phyloP scores from a whole-genome alignment of 2,113 vertebrate genomes.

The Ictidomys tridecemlineatus region DNA sequence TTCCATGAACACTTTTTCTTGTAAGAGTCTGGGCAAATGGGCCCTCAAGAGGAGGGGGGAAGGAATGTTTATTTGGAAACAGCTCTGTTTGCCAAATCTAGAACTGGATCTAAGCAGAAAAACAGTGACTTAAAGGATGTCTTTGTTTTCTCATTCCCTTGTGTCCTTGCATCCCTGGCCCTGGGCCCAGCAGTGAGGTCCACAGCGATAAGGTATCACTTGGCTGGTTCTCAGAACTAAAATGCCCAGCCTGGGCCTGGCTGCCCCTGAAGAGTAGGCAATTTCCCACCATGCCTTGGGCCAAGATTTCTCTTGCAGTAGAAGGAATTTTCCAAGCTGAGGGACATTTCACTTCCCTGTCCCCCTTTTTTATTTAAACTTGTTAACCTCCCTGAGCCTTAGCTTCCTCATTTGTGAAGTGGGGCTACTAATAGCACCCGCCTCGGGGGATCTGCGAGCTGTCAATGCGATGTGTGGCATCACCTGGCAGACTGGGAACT shows the following conservation, averaged over 20 bases:
- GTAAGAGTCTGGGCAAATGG: constrained; percentile 80
- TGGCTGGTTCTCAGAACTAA: neutral
- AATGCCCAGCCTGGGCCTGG: constrained; percentile 36
- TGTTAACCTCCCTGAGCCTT: constrained; percentile 19
- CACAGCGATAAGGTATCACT: constrained; percentile 21
- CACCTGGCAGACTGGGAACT: neutral
- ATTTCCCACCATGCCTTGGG: neutral
- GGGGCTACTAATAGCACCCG: constrained; percentile 25
- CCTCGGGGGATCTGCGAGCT: neutral
- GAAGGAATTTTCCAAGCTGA: constrained; percentile 65
- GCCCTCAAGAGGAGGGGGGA: neutral
- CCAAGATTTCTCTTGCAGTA: constrained; percentile 13
- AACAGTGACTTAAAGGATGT: constrained; percentile 67
- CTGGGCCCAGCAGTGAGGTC: neutral
- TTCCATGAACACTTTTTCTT: constrained; percentile 88
- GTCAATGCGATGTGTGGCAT: neutral
- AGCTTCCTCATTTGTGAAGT: constrained; percentile 55
- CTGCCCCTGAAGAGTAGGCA: neutral
- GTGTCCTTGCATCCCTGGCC: constrained; percentile 65
- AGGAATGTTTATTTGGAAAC: constrained; percentile 60
- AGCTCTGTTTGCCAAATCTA: constrained; percentile 49
- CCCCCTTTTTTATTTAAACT: constrained; percentile 16
- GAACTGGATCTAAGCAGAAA: constrained; percentile 59
- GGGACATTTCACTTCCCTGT: neutral
- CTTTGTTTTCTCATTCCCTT: constrained; percentile 62